Evolutionary conservation across 1,140 invertebrate species (phyloP).

Genomic region (Bombus impatiens): DNA sequence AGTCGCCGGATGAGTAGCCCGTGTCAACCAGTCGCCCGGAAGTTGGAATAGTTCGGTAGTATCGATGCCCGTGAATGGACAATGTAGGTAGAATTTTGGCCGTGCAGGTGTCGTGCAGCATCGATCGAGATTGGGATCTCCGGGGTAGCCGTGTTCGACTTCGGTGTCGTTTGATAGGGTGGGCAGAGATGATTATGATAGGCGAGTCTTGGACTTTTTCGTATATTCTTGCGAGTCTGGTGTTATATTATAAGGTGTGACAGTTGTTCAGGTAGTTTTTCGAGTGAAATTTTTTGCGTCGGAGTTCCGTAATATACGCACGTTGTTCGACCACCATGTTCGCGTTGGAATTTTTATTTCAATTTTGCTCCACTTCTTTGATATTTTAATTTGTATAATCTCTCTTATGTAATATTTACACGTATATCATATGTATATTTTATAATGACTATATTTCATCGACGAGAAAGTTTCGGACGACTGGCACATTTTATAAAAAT

Average conservation of each 20-base stretch:
- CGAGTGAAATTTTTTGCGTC: background rate
- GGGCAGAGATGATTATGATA: conserved; percentile 17
- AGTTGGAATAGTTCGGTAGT: background rate
- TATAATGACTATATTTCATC: too few species aligned
- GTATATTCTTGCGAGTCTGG: background rate
- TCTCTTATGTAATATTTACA: too few species aligned
- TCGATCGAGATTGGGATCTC: conserved; percentile 23
- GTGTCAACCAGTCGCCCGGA: background rate
- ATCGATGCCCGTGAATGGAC: conserved; percentile 12
- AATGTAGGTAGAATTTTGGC: background rate
- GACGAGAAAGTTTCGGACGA: too few species aligned
- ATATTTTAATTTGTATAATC: too few species aligned
- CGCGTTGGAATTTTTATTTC: background rate
- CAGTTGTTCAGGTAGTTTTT: conserved; percentile 3
- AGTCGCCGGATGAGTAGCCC: background rate
- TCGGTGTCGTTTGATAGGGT: background rate
- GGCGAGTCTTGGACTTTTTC: background rate
- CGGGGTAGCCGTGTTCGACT: background rate
- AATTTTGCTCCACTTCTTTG: background rate
- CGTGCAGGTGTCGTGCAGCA: conserved; percentile 25
- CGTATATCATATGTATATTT: too few species aligned
- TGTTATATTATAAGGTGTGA: background rate
- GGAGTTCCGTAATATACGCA: too few species aligned
- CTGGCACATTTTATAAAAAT: too few species aligned
- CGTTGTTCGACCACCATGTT: background rate